Evolutionary conservation across 2,113 vertebrate species (phyloP).

Genomic region (Anser cygnoides): DNA sequence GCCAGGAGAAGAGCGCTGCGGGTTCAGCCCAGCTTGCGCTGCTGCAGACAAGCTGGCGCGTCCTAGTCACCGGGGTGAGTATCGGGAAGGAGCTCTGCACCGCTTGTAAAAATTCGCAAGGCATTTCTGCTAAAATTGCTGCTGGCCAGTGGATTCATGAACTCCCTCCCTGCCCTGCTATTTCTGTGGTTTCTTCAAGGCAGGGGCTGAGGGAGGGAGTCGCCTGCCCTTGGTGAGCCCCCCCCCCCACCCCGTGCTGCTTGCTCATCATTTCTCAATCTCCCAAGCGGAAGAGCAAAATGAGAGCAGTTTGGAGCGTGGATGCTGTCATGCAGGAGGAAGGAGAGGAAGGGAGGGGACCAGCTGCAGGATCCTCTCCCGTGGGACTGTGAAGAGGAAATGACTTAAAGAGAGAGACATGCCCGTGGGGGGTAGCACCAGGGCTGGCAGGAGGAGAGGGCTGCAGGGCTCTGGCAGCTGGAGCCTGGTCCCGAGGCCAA

Average conservation of each 20-base stretch:
- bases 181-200: background rate
- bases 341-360: background rate
- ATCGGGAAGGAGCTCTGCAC: background rate
- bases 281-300: background rate
- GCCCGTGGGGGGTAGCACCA: background rate
- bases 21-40: background rate
- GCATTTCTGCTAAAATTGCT: rapidly evolving
- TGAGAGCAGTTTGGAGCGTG: background rate
- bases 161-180: background rate
- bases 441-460: background rate
- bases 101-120: background rate
- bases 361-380: background rate
- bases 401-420: background rate
- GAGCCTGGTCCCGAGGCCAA: background rate
- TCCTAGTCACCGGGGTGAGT: background rate
- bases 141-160: rapidly evolving
- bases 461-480: background rate
- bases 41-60: rapidly evolving
- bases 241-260: background rate
- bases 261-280: background rate
- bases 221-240: background rate
- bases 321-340: background rate
- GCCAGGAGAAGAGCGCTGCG: rapidly evolving
- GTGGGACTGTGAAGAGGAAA: background rate
- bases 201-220: background rate